phyloP scores from a whole-genome alignment of 2,888 invertebrate genomes.

The Litoditis marina region DNA sequence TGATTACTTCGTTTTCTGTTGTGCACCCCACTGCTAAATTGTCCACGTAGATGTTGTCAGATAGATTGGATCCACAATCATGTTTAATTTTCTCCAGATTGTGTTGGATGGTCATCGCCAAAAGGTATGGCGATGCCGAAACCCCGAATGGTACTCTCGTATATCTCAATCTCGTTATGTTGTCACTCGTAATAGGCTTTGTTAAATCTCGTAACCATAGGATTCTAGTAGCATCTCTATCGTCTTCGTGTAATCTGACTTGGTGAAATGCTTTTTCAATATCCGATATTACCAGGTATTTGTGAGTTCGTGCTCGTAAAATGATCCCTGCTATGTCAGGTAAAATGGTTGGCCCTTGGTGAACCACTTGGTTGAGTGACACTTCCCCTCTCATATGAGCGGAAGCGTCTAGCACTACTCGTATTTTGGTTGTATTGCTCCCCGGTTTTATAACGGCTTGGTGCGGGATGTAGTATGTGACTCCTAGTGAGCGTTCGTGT shows the following conservation, averaged over 20 bases:
- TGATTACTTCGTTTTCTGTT: neutral
- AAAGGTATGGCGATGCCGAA: neutral
- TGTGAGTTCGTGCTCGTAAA: slow-evolving; percentile 13
- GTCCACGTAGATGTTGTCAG: neutral
- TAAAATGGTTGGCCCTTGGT: slow-evolving; percentile 10
- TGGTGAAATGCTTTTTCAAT: slow-evolving; percentile 19
- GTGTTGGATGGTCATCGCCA: neutral
- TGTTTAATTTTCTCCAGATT: neutral
- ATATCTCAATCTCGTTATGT: slow-evolving; percentile 5
- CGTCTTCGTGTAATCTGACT: neutral
- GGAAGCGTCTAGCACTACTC: slow-evolving; percentile 14
- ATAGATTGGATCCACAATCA: neutral
- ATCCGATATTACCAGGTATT: slow-evolving; percentile 7
- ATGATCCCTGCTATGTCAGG: slow-evolving; percentile 15
- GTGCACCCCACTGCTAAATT: neutral
- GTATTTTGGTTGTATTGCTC: slow-evolving; percentile 11
- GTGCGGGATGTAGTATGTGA: slow-evolving; percentile 16
- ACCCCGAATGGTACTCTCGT: slow-evolving; percentile 13
- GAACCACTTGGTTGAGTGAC: slow-evolving; percentile 10
- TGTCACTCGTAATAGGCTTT: neutral
- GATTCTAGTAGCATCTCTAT: slow-evolving; percentile 16
- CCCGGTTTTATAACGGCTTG: slow-evolving; percentile 13
- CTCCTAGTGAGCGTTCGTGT: too few relatives aligned
- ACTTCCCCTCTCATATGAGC: neutral
- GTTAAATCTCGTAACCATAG: neutral